phyloP scores from a whole-genome alignment of 1,140 invertebrate genomes.

The Pentalonia nigronervosa region DNA sequence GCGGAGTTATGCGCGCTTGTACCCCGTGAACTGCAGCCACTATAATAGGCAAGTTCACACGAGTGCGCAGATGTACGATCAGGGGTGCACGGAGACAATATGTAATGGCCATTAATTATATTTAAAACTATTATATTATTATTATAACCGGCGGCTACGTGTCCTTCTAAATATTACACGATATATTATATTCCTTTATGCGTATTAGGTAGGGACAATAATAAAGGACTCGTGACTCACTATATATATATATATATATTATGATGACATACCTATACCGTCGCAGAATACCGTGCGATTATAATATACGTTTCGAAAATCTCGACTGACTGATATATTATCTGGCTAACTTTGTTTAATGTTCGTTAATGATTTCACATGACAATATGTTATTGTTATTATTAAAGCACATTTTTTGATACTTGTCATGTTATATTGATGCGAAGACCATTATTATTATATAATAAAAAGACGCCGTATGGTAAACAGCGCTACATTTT shows the following conservation, averaged over 20 bases:
- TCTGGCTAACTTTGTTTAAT: not conserved
- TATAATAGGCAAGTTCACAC: not conserved
- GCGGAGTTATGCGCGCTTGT: not conserved
- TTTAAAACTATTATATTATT: not conserved
- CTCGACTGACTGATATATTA: not conserved
- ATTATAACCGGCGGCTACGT: not conserved
- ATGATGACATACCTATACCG: not conserved
- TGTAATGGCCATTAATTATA: not conserved
- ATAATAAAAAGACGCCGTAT: not conserved
- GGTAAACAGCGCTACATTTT: not conserved
- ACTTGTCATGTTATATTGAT: not conserved
- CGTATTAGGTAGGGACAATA: not conserved
- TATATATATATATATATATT: no score
- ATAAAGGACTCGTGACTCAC: not conserved
- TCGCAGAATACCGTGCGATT: not conserved
- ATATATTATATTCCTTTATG: not conserved
- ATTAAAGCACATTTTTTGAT: not conserved
- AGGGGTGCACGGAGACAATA: not conserved
- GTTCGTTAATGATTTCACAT: not conserved
- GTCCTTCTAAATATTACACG: not conserved
- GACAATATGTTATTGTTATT: not conserved
- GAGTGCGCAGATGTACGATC: not conserved
- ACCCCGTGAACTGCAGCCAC: not conserved
- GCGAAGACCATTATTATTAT: not conserved
- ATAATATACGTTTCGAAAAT: not conserved